Evolutionary conservation across 2,888 invertebrate species (phyloP).

Genomic region (Scaptodrosophila latifasciaeformis): DNA sequence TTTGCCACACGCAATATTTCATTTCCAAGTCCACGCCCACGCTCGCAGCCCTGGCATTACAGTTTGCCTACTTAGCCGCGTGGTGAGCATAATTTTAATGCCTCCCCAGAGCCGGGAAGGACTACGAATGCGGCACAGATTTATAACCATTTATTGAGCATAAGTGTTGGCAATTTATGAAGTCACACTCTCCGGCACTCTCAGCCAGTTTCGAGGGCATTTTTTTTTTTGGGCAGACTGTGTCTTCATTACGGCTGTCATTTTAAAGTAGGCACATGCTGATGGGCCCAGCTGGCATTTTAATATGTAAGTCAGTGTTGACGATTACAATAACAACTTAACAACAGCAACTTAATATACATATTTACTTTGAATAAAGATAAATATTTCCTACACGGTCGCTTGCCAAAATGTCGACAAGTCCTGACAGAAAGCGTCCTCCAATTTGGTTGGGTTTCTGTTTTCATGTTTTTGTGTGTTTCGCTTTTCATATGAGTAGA

Average conservation of each 20-base stretch:
- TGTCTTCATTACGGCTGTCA: slow-evolving; percentile 28
- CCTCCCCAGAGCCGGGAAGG: slow-evolving; percentile 14
- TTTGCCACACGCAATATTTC: slow-evolving; percentile 43
- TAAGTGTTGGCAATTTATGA: slow-evolving; percentile 53
- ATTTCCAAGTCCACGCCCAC: no score
- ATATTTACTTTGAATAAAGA: no score
- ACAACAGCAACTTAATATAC: no score
- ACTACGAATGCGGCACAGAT: slow-evolving; percentile 17
- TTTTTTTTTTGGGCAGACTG: no score
- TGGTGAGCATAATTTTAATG: slow-evolving; percentile 47
- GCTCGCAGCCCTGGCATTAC: no score
- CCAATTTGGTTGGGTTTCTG: no score
- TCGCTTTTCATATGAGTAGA: slow-evolving; percentile 44
- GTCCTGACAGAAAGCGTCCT: no score
- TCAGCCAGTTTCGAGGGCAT: no score
- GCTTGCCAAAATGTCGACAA: no score
- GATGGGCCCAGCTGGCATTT: slow-evolving; percentile 42
- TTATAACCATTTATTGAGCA: slow-evolving; percentile 57
- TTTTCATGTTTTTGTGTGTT: slow-evolving; percentile 7
- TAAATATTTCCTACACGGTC: no score
- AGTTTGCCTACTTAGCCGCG: slow-evolving; percentile 31
- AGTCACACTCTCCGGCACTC: slow-evolving; percentile 43
- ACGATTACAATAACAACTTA: no score
- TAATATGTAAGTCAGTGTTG: slow-evolving; percentile 34
- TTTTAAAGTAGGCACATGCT: slow-evolving; percentile 29